phyloP scores from a whole-genome alignment of 1,140 invertebrate species.

The Manduca sexta region DNA sequence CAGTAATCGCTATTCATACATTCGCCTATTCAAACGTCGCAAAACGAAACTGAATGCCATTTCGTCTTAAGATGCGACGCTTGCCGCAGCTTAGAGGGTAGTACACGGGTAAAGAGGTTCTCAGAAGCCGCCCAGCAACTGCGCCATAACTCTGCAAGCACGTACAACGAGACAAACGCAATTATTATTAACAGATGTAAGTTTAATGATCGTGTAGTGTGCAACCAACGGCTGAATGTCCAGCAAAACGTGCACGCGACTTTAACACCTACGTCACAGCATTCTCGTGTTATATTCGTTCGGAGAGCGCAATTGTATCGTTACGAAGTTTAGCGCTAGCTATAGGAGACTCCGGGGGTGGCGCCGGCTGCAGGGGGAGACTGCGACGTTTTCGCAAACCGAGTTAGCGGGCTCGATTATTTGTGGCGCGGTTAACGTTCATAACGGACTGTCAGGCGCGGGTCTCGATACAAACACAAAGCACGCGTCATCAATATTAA shows the following conservation, averaged over 20 bases:
- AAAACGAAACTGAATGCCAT: constrained; percentile 48
- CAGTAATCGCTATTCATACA: constrained; percentile 16
- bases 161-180: constrained; percentile 56
- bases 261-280: constrained; percentile 31
- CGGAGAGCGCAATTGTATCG: constrained; percentile 19
- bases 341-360: constrained; percentile 18
- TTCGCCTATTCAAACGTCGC: constrained; percentile 43
- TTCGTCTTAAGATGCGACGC: constrained; percentile 49
- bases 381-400: constrained; percentile 28
- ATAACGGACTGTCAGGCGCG: constrained; percentile 34
- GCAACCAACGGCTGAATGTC: neutral
- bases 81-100: constrained; percentile 24
- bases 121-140: constrained; percentile 39
- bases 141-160: constrained; percentile 54
- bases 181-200: constrained; percentile 63
- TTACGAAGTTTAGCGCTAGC: constrained; percentile 36
- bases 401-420: constrained; percentile 42
- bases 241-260: constrained; percentile 20
- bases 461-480: constrained; percentile 38
- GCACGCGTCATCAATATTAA: constrained; percentile 25
- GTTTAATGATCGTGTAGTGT: constrained; percentile 44
- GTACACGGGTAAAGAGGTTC: constrained; percentile 8
- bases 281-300: constrained; percentile 33
- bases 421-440: constrained; percentile 49
- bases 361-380: constrained; percentile 9